Conservation (phyloP, 2,888 invertebrate species). For the Epinotia bilunana region DNA sequence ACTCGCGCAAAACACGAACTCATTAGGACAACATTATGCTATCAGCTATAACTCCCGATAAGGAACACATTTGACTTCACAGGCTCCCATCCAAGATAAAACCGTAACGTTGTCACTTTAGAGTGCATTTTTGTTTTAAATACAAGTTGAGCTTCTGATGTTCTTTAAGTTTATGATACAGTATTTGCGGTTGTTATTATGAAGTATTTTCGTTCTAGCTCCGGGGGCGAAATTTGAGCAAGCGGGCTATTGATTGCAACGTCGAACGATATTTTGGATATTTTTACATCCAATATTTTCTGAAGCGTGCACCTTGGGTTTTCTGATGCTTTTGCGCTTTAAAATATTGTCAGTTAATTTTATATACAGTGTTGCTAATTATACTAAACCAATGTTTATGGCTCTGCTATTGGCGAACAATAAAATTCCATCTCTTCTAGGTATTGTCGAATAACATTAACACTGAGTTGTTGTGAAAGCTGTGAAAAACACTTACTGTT, state of each 20-base stretch:
- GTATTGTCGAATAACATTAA: not conserved
- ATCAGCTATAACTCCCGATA: constrained; percentile 51
- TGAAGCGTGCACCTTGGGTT: constrained; percentile 14
- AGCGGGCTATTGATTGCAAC: constrained; percentile 34
- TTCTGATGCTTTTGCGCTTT: not conserved
- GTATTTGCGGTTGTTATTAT: constrained; percentile 51
- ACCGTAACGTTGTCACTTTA: not conserved
- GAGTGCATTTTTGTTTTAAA: not conserved
- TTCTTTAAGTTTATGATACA: constrained; percentile 38
- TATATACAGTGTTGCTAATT: not conserved
- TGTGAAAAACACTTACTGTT: not conserved
- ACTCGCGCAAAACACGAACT: constrained; percentile 54
- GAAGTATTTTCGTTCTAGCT: constrained; percentile 50
- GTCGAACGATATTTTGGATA: constrained; percentile 34
- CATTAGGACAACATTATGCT: constrained; percentile 57
- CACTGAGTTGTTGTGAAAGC: not conserved
- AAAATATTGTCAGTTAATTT: not conserved
- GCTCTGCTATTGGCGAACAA: not conserved
- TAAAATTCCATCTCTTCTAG: not conserved
- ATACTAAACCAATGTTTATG: not conserved
- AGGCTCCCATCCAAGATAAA: constrained; percentile 2
- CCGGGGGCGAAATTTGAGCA: constrained; percentile 41
- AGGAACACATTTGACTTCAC: constrained; percentile 45
- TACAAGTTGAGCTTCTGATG: constrained; percentile 6
- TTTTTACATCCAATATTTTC: constrained; percentile 26